Conservation (phyloP, 2,113 vertebrate species). For the Cyanoderma ruficeps region DNA sequence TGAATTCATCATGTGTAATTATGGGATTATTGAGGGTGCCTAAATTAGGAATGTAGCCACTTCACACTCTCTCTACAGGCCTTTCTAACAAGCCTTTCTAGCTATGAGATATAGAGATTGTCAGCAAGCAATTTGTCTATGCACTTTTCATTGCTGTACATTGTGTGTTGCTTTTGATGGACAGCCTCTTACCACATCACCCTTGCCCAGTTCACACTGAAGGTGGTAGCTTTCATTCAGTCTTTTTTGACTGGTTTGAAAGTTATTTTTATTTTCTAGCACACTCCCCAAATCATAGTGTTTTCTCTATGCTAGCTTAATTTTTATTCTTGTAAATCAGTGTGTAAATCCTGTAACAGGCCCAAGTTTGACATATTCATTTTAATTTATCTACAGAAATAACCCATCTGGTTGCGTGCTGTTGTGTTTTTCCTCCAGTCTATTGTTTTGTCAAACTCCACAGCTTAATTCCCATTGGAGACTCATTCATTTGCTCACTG, state of each 20-base stretch:
- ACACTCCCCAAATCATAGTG: neutral
- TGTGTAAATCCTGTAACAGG: neutral
- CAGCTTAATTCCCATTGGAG: neutral
- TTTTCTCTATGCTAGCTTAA: neutral
- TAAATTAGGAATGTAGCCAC: neutral
- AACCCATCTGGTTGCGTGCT: neutral
- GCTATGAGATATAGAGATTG: neutral
- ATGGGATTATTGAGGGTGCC: neutral
- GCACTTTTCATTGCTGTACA: neutral
- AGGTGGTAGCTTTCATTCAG: neutral
- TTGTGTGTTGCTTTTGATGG: neutral
- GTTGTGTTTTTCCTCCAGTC: neutral
- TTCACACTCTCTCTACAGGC: neutral
- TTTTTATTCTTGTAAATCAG: neutral
- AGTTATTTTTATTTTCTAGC: neutral
- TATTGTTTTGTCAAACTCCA: neutral
- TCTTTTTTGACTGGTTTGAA: neutral
- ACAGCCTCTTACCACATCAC: neutral
- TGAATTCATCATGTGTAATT: slow-evolving; percentile 32
- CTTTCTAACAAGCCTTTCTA: neutral
- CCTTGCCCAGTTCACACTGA: neutral
- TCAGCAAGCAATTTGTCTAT: neutral
- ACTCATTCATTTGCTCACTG: neutral
- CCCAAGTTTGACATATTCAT: neutral
- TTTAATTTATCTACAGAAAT: neutral